Conservation (phyloP, 2,797 vertebrate genomes). For the Meriones psammophilus region DNA sequence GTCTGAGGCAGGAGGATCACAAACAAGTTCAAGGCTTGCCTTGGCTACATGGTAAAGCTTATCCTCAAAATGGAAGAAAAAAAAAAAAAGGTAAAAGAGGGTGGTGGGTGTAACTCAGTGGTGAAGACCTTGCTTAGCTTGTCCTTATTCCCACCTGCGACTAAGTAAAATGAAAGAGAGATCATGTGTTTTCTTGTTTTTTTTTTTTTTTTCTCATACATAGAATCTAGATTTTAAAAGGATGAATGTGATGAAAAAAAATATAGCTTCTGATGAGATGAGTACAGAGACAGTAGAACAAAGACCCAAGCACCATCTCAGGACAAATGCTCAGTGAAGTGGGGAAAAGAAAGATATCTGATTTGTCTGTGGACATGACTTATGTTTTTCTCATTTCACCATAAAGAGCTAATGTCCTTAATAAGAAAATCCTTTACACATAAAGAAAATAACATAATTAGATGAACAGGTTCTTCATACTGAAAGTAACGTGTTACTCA, state of each 20-base stretch:
- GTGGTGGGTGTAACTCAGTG: background rate
- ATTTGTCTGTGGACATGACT: background rate
- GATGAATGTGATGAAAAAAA: background rate
- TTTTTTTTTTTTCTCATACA: background rate
- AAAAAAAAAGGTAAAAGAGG: background rate
- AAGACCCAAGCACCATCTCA: background rate
- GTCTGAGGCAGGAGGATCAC: background rate
- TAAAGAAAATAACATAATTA: background rate
- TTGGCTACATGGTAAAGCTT: background rate
- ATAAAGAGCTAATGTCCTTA: background rate
- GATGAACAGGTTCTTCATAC: background rate
- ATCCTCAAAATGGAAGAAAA: background rate
- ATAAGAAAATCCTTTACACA: background rate
- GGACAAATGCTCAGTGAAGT: background rate
- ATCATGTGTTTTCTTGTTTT: background rate
- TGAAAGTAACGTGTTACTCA: background rate
- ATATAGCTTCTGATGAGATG: background rate
- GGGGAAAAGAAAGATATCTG: background rate
- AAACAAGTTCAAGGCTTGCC: background rate
- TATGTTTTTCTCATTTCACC: background rate
- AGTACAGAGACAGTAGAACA: background rate
- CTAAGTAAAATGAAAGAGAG: background rate
- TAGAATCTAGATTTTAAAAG: background rate
- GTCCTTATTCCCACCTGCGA: background rate
- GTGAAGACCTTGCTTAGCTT: background rate